Evolutionary conservation across 2,797 vertebrate genomes (phyloP).

Genomic region (Psittacula derbiana): DNA sequence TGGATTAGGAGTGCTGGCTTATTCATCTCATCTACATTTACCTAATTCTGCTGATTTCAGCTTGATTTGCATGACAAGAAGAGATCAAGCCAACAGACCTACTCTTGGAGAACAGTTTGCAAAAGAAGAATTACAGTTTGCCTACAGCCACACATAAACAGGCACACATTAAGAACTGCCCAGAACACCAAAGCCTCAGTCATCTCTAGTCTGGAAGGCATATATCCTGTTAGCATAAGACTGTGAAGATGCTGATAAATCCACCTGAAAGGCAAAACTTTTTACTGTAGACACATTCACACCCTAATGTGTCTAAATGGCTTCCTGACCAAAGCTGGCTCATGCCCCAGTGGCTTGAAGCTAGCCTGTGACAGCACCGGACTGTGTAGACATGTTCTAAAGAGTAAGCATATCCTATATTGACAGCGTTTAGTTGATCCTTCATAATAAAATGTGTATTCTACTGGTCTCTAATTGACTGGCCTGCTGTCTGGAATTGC

Average conservation of each 20-base stretch:
- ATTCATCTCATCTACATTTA: background rate
- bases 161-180: background rate
- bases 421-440: background rate
- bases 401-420: background rate
- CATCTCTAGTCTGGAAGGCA: background rate
- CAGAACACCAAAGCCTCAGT: background rate
- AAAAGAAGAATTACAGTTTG: background rate
- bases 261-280: background rate
- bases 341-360: background rate
- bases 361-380: background rate
- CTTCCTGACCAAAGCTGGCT: constrained; percentile 5
- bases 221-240: background rate
- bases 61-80: background rate
- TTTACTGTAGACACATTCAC: background rate
- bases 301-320: background rate
- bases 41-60: constrained; percentile 19
- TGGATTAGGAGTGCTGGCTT: background rate
- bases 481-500: background rate
- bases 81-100: background rate
- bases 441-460: background rate
- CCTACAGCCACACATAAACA: background rate
- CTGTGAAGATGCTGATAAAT: background rate
- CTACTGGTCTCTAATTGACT: background rate
- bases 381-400: background rate
- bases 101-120: background rate